Conservation (phyloP, 2,797 vertebrate genomes). For the Propithecus deckenii region DNA sequence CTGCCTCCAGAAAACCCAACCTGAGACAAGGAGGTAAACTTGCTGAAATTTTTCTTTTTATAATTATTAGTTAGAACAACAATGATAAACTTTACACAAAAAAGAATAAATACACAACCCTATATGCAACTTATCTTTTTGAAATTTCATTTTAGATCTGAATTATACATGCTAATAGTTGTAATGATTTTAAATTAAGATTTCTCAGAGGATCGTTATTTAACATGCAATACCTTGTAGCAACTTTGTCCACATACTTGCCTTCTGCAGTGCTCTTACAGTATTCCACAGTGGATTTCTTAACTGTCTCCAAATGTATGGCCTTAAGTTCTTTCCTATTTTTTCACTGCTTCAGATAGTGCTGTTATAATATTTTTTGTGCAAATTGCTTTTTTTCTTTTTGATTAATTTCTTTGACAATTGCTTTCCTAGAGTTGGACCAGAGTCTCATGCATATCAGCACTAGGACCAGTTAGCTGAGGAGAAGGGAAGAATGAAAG, state of each 20-base stretch:
- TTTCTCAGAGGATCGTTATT: not conserved
- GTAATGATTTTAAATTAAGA: not conserved
- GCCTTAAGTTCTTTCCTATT: not conserved
- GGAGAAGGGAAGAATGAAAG: not conserved
- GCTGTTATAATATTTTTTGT: constrained; percentile 45
- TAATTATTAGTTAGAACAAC: constrained; percentile 1
- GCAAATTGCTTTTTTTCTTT: constrained; percentile 39
- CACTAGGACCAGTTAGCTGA: not conserved
- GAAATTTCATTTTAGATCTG: not conserved
- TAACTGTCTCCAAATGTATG: constrained; percentile 27
- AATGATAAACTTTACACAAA: not conserved
- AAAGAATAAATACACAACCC: not conserved
- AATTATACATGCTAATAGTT: not conserved
- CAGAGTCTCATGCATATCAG: not conserved
- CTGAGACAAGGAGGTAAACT: not conserved
- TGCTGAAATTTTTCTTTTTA: not conserved
- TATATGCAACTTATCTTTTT: not conserved
- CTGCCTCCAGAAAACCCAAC: not conserved
- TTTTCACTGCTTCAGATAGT: constrained; percentile 39
- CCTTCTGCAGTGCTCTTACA: not conserved
- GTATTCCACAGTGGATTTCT: constrained; percentile 9
- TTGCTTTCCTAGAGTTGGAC: not conserved
- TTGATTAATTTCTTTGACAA: constrained; percentile 55
- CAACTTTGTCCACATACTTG: not conserved
- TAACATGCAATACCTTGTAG: not conserved